These are phyloP conservation scores for Petrosia ficiformis DNA, from an alignment of 37 sponge, comb jelly and placozoan genomes.

Conservation along the genomic window DNA sequence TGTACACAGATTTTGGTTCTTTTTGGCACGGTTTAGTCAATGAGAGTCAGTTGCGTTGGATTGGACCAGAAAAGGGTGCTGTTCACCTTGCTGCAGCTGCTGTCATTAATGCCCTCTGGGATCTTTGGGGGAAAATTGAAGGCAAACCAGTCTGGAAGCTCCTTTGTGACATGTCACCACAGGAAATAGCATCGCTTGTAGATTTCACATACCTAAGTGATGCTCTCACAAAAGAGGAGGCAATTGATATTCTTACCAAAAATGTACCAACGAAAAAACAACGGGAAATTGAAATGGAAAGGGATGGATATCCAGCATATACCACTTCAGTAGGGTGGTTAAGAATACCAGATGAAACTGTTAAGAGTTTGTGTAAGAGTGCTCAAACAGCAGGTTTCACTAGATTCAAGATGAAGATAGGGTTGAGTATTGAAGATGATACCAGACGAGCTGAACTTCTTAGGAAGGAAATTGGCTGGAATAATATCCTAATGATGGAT, in stretches of 20 bases:
- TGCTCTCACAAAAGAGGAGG: conserved; percentile 71
- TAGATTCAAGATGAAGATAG: conserved; percentile 86
- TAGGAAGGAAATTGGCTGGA: conserved; percentile 71
- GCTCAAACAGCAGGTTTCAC: conserved; percentile 70
- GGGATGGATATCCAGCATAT: conserved; percentile 73
- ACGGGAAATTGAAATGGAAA: conserved; percentile 31
- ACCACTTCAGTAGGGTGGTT: conserved; percentile 90
- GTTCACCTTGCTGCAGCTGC: conserved; percentile 82
- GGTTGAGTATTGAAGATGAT: conserved; percentile 64
- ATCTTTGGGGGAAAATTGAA: conserved; percentile 86
- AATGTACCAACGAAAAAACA: conserved; percentile 29
- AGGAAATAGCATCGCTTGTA: conserved; percentile 69
- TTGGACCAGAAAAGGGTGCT: conserved; percentile 89
- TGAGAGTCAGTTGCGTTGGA: conserved; percentile 84
- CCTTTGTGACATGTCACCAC: conserved; percentile 57
- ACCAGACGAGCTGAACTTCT: conserved; percentile 52
- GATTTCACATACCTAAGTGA: conserved; percentile 75
- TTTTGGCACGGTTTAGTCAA: conserved; percentile 76
- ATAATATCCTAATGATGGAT: conserved; percentile 73
- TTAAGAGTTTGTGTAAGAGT: conserved; percentile 32
- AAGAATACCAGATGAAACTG: conserved; percentile 70
- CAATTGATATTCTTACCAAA: conserved; percentile 43
- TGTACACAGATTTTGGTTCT: conserved; percentile 61
- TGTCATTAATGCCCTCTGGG: conserved; percentile 87
- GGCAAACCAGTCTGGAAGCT: conserved; percentile 80